Conservation (phyloP, 2,888 invertebrate genomes). For the Apodemia hepburni region DNA sequence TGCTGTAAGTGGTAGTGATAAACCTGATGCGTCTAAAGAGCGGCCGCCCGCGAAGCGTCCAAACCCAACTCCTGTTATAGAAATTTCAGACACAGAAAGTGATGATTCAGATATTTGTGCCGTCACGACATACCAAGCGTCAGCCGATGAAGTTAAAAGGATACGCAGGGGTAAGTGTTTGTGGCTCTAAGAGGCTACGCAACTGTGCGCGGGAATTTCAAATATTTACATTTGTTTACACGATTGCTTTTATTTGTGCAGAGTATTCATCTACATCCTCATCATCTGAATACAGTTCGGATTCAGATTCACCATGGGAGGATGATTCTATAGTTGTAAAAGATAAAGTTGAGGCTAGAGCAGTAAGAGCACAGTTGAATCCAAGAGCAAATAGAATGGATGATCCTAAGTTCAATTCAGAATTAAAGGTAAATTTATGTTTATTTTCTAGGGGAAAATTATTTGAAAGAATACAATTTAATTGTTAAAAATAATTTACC, state of each 20-base stretch:
- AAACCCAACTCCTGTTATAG: slow-evolving; percentile 56
- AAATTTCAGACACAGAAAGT: slow-evolving; percentile 72
- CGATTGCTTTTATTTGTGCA: slow-evolving; percentile 36
- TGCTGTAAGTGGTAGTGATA: slow-evolving; percentile 37
- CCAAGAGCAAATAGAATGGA: slow-evolving; percentile 67
- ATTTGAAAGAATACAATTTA: no score
- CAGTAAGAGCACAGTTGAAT: slow-evolving; percentile 51
- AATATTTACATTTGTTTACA: slow-evolving; percentile 25
- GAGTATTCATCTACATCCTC: slow-evolving; percentile 62
- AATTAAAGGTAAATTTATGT: slow-evolving; percentile 47
- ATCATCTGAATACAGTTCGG: slow-evolving; percentile 68
- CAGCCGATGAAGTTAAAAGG: slow-evolving; percentile 72
- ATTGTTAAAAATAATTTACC: no score
- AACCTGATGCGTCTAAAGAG: slow-evolving; percentile 37
- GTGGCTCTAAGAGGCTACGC: slow-evolving; percentile 24
- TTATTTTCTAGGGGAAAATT: not conserved
- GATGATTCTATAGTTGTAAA: slow-evolving; percentile 62
- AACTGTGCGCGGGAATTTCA: slow-evolving; percentile 56
- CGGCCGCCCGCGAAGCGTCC: slow-evolving; percentile 69
- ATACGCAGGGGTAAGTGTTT: slow-evolving; percentile 63
- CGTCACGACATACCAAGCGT: slow-evolving; percentile 70
- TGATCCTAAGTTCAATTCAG: slow-evolving; percentile 58
- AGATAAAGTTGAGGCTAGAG: slow-evolving; percentile 45
- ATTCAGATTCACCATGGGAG: slow-evolving; percentile 65
- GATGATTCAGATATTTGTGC: slow-evolving; percentile 77